Conservation (phyloP, 2,113 vertebrate genomes). For the Odontophorus gujanensis region DNA sequence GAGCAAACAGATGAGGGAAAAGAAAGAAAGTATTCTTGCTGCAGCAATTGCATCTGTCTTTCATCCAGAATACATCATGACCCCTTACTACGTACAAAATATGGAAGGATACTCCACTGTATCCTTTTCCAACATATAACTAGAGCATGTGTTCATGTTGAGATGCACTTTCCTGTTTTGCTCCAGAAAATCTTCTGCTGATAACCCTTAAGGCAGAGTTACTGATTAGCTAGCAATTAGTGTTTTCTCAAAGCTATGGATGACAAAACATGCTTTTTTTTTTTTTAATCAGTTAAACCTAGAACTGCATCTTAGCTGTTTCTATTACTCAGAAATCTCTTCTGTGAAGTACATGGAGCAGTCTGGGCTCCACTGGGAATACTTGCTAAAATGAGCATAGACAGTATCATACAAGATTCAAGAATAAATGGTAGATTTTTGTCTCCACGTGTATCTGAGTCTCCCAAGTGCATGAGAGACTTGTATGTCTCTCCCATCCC, state of each 20-base stretch:
- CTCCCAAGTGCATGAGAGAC: neutral
- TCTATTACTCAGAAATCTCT: neutral
- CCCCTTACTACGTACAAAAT: neutral
- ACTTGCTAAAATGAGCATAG: neutral
- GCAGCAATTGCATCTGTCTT: neutral
- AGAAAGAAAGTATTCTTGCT: neutral
- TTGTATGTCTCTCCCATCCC: neutral
- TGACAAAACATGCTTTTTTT: neutral
- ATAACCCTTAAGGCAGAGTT: neutral
- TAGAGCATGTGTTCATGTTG: fast-evolving
- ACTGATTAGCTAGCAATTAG: neutral
- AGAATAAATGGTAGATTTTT: neutral
- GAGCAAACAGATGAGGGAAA: neutral
- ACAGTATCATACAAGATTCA: neutral
- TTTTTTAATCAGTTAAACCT: neutral
- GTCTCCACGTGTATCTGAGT: neutral
- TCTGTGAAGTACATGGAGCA: neutral
- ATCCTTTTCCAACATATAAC: neutral
- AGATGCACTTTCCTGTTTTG: neutral
- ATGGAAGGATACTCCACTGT: neutral
- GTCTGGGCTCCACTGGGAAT: neutral
- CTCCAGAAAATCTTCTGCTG: neutral
- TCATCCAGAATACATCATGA: neutral
- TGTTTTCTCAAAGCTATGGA: neutral
- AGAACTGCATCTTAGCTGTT: neutral